Evolutionary conservation across 2,888 invertebrate species (phyloP).

Genomic region (Clivina fossor): DNA sequence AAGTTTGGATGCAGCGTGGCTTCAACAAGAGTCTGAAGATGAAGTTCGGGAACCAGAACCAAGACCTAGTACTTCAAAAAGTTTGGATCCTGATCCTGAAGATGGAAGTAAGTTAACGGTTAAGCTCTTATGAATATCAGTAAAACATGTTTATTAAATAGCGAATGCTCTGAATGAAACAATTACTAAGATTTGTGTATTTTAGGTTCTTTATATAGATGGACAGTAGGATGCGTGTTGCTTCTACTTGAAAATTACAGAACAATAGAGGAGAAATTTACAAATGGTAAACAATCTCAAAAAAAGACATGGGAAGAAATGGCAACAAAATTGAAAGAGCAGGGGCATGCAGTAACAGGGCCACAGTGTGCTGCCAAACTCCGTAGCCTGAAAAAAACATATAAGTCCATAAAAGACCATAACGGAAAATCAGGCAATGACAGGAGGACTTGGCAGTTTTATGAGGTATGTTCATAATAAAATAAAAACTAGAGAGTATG

Average conservation of each 20-base stretch:
- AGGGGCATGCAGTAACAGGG: constrained; percentile 14
- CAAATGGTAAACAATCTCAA: constrained; percentile 14
- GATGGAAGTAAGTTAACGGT: no score
- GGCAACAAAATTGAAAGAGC: background rate
- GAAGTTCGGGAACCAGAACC: no score
- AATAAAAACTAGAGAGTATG: no score
- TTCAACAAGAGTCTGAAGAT: no score
- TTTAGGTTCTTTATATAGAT: constrained; percentile 16
- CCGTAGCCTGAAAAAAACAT: constrained; percentile 34
- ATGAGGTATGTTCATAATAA: constrained; percentile 11
- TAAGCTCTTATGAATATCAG: no score
- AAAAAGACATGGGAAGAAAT: constrained; percentile 25
- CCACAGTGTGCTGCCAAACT: constrained; percentile 31
- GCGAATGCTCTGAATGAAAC: no score
- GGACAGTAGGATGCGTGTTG: constrained; percentile 4
- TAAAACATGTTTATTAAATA: no score
- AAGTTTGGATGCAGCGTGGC: no score
- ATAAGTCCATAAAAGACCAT: constrained; percentile 34
- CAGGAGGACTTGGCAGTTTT: constrained; percentile 28
- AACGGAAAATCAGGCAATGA: constrained; percentile 30
- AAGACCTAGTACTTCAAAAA: no score
- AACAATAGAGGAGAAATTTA: constrained; percentile 7
- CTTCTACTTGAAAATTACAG: constrained; percentile 14
- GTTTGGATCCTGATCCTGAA: no score
- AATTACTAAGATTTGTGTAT: no score